Evolutionary conservation across 2,797 vertebrate species (phyloP).

Genomic region (Phoebastria nigripes): DNA sequence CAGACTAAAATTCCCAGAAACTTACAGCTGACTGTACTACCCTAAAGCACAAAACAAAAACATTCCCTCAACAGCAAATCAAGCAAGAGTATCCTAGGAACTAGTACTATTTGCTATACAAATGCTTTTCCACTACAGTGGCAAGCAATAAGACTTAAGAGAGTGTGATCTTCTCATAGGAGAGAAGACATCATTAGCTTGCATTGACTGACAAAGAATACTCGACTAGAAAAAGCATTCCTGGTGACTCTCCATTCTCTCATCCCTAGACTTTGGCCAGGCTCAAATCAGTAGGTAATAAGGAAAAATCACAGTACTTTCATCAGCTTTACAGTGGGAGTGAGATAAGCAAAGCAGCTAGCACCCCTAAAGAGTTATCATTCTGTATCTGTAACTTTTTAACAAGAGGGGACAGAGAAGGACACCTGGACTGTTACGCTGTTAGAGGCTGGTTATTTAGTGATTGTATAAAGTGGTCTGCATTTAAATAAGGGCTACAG

Average conservation of each 20-base stretch:
- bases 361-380: background rate
- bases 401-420: background rate
- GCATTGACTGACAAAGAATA: background rate
- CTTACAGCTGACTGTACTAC: background rate
- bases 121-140: background rate
- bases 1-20: background rate
- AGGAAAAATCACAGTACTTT: background rate
- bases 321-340: conserved; percentile 31
- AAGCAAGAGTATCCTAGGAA: background rate
- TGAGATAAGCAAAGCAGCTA: conserved; percentile 39
- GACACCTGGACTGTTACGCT: background rate
- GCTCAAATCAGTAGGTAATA: background rate
- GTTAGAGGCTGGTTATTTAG: background rate
- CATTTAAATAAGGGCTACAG: background rate
- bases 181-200: background rate
- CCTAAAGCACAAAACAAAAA: background rate
- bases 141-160: background rate
- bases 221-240: background rate
- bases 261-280: background rate
- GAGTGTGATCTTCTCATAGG: background rate
- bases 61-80: background rate
- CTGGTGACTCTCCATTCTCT: background rate
- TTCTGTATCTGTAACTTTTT: background rate
- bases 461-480: background rate
- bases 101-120: background rate